These are phyloP conservation scores for Zalophus californianus DNA, from an alignment of 2,797 vertebrate species.

Conservation along the genomic window DNA sequence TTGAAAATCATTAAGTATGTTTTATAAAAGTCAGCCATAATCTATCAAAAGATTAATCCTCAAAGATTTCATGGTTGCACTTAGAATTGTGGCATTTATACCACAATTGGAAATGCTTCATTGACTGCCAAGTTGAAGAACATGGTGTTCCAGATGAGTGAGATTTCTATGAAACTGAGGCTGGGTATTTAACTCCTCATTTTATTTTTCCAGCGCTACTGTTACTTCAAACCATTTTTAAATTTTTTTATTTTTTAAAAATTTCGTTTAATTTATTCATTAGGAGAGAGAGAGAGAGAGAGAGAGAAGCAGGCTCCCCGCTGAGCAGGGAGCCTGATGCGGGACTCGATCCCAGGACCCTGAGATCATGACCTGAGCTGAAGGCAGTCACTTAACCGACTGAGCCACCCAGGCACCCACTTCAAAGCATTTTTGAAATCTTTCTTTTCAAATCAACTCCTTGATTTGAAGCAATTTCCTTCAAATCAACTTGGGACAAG, in stretches of 20 bases:
- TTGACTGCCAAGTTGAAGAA: not conserved
- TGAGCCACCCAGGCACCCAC: not conserved
- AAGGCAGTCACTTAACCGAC: too few relatives aligned
- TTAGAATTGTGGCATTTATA: not conserved
- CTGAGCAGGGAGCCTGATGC: too few relatives aligned
- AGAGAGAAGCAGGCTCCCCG: not conserved
- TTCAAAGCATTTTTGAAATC: not conserved
- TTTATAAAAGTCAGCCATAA: constrained; percentile 24
- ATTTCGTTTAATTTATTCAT: not conserved
- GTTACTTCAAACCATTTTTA: not conserved
- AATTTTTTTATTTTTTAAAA: not conserved
- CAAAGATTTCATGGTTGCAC: not conserved
- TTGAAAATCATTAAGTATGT: constrained; percentile 3
- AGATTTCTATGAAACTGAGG: not conserved
- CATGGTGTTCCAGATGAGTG: not conserved
- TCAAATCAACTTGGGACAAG: not conserved
- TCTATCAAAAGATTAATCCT: constrained; percentile 13
- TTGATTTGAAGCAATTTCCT: constrained; percentile 15
- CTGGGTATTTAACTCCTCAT: not conserved
- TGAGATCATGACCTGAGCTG: too few relatives aligned
- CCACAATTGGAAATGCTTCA: not conserved
- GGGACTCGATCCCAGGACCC: too few relatives aligned
- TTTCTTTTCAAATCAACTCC: too few relatives aligned
- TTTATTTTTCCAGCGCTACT: constrained; percentile 14
- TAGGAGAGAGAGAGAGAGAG: not conserved